These are phyloP conservation scores for Caenorhabditis sp. DNA, from an alignment of 2,888 invertebrate genomes.

Conservation along the genomic window DNA sequence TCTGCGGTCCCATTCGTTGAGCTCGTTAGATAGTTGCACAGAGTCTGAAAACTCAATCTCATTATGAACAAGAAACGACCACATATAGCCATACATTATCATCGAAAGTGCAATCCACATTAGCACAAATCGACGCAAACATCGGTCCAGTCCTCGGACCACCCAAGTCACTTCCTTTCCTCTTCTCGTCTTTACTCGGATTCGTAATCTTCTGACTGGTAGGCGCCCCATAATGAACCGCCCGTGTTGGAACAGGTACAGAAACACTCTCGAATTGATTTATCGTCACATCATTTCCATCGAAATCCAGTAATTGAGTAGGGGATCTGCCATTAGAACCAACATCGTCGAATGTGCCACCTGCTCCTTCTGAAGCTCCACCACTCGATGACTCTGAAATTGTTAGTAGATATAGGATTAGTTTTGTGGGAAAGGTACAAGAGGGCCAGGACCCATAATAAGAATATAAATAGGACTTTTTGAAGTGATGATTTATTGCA, in stretches of 20 bases:
- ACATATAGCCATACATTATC: slow-evolving; percentile 54
- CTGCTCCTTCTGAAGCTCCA: slow-evolving; percentile 74
- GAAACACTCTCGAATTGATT: slow-evolving; percentile 56
- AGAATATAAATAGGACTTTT: neutral
- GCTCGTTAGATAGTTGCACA: slow-evolving; percentile 75
- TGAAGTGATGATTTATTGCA: neutral
- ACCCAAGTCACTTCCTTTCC: slow-evolving; percentile 25
- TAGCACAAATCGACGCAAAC: slow-evolving; percentile 70
- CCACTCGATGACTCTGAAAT: slow-evolving; percentile 71
- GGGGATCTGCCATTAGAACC: neutral
- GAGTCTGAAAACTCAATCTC: slow-evolving; percentile 63
- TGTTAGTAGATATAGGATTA: slow-evolving; percentile 16
- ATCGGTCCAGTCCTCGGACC: slow-evolving; percentile 70
- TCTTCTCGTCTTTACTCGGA: slow-evolving; percentile 27
- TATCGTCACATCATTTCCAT: slow-evolving; percentile 63
- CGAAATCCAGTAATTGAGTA: slow-evolving; percentile 54
- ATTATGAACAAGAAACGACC: no score
- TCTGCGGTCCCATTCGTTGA: slow-evolving; percentile 46
- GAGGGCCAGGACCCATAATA: neutral
- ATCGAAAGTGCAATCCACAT: slow-evolving; percentile 73
- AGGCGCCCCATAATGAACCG: slow-evolving; percentile 53
- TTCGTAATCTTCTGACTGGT: slow-evolving; percentile 42
- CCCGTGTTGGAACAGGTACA: slow-evolving; percentile 34
- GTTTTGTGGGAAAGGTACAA: neutral
- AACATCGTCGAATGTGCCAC: slow-evolving; percentile 70